Evolutionary conservation across 2,888 invertebrate genomes (phyloP).

Genomic region (Eulithis testata): DNA sequence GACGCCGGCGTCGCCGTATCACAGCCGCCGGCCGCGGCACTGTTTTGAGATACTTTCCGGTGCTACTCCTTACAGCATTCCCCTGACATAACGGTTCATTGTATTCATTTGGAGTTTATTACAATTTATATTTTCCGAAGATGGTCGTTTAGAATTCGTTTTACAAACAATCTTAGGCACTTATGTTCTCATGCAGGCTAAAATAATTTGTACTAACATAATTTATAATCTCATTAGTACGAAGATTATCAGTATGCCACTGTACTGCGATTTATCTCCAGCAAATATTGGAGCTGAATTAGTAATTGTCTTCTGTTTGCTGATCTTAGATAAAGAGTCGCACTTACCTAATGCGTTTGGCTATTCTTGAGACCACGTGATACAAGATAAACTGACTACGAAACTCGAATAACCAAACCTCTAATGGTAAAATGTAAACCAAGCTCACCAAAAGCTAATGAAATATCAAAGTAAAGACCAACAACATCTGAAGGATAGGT

Average conservation of each 20-base stretch:
- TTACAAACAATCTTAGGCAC: background rate
- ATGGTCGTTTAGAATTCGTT: background rate
- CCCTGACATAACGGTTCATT: constrained; percentile 17
- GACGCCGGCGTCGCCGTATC: constrained; percentile 28
- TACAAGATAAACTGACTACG: constrained; percentile 12
- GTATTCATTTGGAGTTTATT: background rate
- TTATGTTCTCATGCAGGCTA: constrained; percentile 34
- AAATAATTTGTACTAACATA: constrained; percentile 29
- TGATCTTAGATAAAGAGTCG: constrained; percentile 65
- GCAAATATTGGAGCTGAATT: constrained; percentile 76
- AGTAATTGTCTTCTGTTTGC: constrained; percentile 74
- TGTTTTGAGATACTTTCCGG: constrained; percentile 15
- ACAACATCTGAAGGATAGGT: too few relatives aligned
- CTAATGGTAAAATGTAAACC: background rate
- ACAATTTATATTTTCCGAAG: background rate
- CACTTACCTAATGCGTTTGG: constrained; percentile 50
- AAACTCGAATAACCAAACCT: background rate
- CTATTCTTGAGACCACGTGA: constrained; percentile 26
- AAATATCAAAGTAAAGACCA: too few relatives aligned
- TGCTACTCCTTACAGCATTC: constrained; percentile 13
- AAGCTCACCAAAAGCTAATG: too few relatives aligned
- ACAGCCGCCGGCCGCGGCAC: constrained; percentile 19
- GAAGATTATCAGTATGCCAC: constrained; percentile 63
- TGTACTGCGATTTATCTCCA: constrained; percentile 71
- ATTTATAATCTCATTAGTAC: constrained; percentile 52